These are phyloP conservation scores for Diorhabda carinulata DNA, from an alignment of 1,140 invertebrate genomes.

Conservation along the genomic window DNA sequence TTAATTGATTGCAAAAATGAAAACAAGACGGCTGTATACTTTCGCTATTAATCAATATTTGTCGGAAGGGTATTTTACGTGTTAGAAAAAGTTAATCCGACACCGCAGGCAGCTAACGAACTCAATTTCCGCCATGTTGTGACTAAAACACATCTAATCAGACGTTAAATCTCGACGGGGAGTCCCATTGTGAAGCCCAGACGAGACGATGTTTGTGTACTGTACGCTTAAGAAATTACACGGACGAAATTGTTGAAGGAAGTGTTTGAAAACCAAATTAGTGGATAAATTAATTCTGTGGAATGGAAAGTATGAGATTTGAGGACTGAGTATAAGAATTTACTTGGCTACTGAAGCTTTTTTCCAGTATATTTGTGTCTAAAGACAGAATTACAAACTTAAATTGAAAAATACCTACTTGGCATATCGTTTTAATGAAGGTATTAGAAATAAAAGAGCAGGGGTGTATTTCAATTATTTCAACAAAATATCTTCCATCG, in stretches of 20 bases:
- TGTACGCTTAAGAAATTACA: background rate
- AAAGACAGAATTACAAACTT: too few relatives aligned
- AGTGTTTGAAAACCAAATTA: background rate
- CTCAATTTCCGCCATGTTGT: conserved; percentile 18
- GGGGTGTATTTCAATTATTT: too few relatives aligned
- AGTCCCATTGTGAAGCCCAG: conserved; percentile 13
- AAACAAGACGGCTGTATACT: background rate
- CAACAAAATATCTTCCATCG: too few relatives aligned
- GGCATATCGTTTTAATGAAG: too few relatives aligned
- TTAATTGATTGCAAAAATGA: too few relatives aligned
- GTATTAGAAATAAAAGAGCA: too few relatives aligned
- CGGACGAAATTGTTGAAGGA: background rate
- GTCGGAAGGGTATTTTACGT: conserved; percentile 8
- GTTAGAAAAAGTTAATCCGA: conserved; percentile 5
- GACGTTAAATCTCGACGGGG: conserved; percentile 17
- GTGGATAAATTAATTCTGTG: too few relatives aligned
- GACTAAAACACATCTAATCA: conserved; percentile 18
- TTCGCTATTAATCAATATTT: conserved; percentile 20
- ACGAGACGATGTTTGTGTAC: conserved; percentile 9
- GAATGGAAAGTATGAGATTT: too few relatives aligned
- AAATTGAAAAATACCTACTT: too few relatives aligned
- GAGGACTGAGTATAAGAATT: too few relatives aligned
- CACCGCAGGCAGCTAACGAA: conserved; percentile 18
- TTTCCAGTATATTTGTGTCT: too few relatives aligned
- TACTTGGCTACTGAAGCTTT: too few relatives aligned